Conservation (phyloP, 2,888 invertebrate species). For the Clitarchus hookeri region DNA sequence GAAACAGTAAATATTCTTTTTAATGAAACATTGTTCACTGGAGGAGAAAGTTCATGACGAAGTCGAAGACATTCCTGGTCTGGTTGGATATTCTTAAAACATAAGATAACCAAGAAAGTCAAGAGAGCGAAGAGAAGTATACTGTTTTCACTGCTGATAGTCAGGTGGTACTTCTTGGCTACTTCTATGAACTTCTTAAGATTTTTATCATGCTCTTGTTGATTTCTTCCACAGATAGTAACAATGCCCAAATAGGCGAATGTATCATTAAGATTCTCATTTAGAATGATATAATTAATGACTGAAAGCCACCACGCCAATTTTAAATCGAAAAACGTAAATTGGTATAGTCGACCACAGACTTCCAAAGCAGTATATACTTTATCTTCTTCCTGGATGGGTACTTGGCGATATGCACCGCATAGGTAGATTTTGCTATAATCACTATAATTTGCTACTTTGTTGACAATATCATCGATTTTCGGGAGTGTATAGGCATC, state of each 20-base stretch:
- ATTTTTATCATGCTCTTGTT: slow-evolving; percentile 38
- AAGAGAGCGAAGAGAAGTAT: neutral
- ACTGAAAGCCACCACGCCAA: slow-evolving; percentile 32
- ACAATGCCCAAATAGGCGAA: slow-evolving; percentile 38
- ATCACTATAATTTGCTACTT: neutral
- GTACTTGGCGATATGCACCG: no score
- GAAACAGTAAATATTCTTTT: no score
- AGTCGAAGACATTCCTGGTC: neutral
- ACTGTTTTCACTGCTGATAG: neutral
- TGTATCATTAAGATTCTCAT: slow-evolving; percentile 32
- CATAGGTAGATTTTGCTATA: no score
- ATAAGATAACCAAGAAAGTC: neutral
- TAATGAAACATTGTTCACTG: neutral
- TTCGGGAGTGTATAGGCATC: slow-evolving; percentile 40
- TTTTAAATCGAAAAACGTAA: neutral
- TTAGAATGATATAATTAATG: slow-evolving; percentile 30
- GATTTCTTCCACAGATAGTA: slow-evolving; percentile 37
- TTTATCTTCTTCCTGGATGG: no score
- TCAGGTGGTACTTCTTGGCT: neutral
- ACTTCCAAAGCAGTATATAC: no score
- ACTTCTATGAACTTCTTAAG: slow-evolving; percentile 24
- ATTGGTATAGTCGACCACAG: slow-evolving; percentile 31
- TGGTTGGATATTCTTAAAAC: neutral
- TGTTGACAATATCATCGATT: slow-evolving; percentile 37
- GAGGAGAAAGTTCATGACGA: neutral